Evolutionary conservation across 2,888 invertebrate genomes (phyloP).

Genomic region (Acleris laterana): DNA sequence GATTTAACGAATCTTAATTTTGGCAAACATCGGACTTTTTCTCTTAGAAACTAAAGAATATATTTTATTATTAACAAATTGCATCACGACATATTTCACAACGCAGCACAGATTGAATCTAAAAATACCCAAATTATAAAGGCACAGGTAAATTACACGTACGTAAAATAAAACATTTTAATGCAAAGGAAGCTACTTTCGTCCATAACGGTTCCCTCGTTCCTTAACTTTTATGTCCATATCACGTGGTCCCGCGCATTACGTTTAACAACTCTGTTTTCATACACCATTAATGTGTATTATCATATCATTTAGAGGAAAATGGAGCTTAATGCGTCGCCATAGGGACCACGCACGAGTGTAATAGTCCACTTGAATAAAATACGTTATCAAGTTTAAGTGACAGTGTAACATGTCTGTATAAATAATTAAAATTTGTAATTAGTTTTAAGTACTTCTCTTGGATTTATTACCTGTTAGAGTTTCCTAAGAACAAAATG

Average conservation of each 20-base stretch:
- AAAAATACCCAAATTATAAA: slow-evolving; percentile 1
- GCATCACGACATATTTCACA: neutral
- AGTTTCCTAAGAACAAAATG: too few relatives aligned
- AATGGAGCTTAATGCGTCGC: slow-evolving; percentile 2
- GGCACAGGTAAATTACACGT: slow-evolving; percentile 11
- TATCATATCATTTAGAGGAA: slow-evolving; percentile 16
- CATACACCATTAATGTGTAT: slow-evolving; percentile 30
- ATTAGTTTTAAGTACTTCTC: neutral
- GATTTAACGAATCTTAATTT: too few relatives aligned
- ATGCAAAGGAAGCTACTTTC: slow-evolving; percentile 24
- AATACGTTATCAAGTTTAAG: neutral
- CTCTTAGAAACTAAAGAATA: too few relatives aligned
- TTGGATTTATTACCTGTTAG: too few relatives aligned
- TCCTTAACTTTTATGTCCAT: slow-evolving; percentile 33
- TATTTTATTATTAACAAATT: too few relatives aligned
- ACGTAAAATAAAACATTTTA: slow-evolving; percentile 24
- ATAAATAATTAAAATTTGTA: slow-evolving; percentile 9
- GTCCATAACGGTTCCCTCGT: slow-evolving; percentile 13
- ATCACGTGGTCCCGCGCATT: slow-evolving; percentile 24
- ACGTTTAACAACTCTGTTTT: slow-evolving; percentile 23
- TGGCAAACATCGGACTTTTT: too few relatives aligned
- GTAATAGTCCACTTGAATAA: neutral
- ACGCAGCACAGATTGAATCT: neutral
- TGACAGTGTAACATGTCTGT: slow-evolving; percentile 8
- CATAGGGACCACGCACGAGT: neutral